phyloP scores from a whole-genome alignment of 2,888 invertebrate genomes.

The Drosophila picticornis region DNA sequence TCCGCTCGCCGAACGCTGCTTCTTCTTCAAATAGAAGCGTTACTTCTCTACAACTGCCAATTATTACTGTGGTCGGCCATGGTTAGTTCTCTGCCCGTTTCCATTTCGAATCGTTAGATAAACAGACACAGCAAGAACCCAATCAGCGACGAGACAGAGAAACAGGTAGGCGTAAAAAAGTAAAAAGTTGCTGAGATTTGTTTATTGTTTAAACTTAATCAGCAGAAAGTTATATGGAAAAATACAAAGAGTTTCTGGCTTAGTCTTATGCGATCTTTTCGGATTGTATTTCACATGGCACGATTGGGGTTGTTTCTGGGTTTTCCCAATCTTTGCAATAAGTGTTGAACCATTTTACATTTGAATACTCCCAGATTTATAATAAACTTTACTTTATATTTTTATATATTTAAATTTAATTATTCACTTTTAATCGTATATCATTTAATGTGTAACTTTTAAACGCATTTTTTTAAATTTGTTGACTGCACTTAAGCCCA shows the following conservation, averaged over 20 bases:
- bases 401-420: not conserved
- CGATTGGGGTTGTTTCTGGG: not conserved
- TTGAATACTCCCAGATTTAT: not conserved
- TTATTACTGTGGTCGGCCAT: not conserved
- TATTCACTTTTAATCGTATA: not conserved
- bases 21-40: slow-evolving; percentile 29
- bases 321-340: not conserved
- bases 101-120: not conserved
- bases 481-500: not conserved
- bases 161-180: not conserved
- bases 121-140: not conserved
- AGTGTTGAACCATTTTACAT: not conserved
- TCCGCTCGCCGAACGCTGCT: not conserved
- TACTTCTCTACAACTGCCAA: slow-evolving; percentile 6
- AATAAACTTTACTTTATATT: accelerated
- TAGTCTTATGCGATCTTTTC: not conserved
- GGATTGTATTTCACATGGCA: not conserved
- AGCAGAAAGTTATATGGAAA: not conserved
- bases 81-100: not conserved
- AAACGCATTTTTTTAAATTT: not conserved
- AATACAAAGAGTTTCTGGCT: not conserved
- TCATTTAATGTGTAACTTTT: not conserved
- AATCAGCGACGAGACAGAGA: not conserved
- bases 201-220: not conserved
- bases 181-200: not conserved